Evolutionary conservation across 1,140 invertebrate genomes (phyloP), one percentile per base, ranked within the genome.

Genomic region (Lineus longissimus): DNA sequence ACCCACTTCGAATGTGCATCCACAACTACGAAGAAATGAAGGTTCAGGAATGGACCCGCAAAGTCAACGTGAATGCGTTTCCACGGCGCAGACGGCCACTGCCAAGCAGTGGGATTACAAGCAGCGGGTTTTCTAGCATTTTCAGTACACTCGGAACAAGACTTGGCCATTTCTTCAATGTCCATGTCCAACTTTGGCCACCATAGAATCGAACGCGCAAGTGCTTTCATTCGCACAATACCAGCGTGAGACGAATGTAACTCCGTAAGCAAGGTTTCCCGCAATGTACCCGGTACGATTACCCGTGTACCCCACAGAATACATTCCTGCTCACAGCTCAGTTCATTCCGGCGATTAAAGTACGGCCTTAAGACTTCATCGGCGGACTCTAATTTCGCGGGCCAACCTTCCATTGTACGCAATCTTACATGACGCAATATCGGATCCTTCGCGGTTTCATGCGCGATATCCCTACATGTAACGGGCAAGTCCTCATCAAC

Each of bases 181-280:
- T 83, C 77, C 25, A 63, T 31, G 62, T 86, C 81, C 0, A 85
- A 74, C 2, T 69, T 69, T 19, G 76, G 77, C 83, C 82, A 86
- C 82, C 81, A 86, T 4, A 84, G 75, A 66, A 85, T 81, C 4
- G 66, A 69, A 17, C 84, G 60, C 2, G 85, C 71, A 23, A 84
- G 51, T 4, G 72, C 68, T 71, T 86, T 86, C 83, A 86, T 86
- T 0, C 70, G 72, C 0, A 77, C 76, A 11, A 85, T 80, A 9
- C 85, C 83, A 4, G 78, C 77, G 69, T 86, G 85, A 2, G 76
- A 78, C 17, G 59, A 57, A 69, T 86, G 83, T 23, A 84, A 67
- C 60, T 78, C 70, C n/a, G 76, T 59, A 1, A 83, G 61, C 1
- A 84, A 66, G 47, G 64, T 51, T n/a, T 68, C n/a, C 54, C 71